Evolutionary conservation across 2,888 invertebrate genomes (phyloP).

Genomic region (Athripsodes cinereus): DNA sequence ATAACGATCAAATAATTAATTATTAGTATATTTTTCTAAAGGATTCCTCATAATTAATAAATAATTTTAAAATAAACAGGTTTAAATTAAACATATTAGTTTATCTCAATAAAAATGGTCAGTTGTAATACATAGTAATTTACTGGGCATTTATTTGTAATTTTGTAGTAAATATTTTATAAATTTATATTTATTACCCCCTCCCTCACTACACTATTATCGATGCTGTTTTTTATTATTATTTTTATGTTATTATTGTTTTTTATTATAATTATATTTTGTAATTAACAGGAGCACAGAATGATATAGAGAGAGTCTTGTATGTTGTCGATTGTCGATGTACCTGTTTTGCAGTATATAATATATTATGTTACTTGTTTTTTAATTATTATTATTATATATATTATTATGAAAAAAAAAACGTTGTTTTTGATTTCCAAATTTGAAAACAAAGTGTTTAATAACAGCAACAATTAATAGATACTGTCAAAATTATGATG

Average conservation of each 20-base stretch:
- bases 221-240: background rate
- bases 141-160: too few species aligned
- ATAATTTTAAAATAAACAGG: too few species aligned
- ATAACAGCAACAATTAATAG: background rate
- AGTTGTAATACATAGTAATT: too few species aligned
- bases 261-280: background rate
- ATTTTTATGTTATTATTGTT: slow-evolving; percentile 1
- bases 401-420: slow-evolving; percentile 11
- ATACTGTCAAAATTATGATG: background rate
- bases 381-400: slow-evolving; percentile 22
- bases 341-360: slow-evolving; percentile 25
- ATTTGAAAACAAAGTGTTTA: slow-evolving; percentile 23
- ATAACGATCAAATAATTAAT: too few species aligned
- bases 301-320: background rate
- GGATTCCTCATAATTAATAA: too few species aligned
- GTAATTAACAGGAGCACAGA: slow-evolving; percentile 9
- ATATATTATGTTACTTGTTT: slow-evolving; percentile 28
- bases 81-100: too few species aligned
- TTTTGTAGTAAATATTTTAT: too few species aligned
- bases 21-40: too few species aligned
- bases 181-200: too few species aligned
- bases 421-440: slow-evolving; percentile 17
- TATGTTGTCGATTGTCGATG: slow-evolving; percentile 12
- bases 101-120: too few species aligned
- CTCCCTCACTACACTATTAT: too few species aligned